phyloP scores from a whole-genome alignment of 2,888 invertebrate species.

The Anticlea derivata region DNA sequence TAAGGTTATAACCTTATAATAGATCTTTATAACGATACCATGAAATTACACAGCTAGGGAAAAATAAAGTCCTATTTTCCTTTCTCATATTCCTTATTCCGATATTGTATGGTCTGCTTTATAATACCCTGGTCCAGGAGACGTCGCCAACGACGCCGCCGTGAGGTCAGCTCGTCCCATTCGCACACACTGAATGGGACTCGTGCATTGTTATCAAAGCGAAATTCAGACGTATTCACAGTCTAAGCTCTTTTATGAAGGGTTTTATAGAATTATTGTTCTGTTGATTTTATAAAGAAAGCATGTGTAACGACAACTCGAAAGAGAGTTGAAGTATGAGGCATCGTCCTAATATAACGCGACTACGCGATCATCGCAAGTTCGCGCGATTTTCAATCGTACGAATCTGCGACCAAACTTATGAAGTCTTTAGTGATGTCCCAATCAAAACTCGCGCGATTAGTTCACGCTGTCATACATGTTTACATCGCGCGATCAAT shows the following conservation, averaged over 20 bases:
- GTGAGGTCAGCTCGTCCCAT: constrained; percentile 30
- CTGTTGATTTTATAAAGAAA: background rate
- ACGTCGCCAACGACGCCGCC: constrained; percentile 1
- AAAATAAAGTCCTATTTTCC: background rate
- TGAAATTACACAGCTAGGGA: too few relatives aligned
- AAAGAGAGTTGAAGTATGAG: too few relatives aligned
- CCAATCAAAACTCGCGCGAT: too few relatives aligned
- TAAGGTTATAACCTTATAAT: too few relatives aligned
- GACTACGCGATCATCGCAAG: too few relatives aligned
- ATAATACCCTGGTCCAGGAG: constrained; percentile 4
- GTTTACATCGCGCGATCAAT: too few relatives aligned
- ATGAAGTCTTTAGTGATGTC: too few relatives aligned
- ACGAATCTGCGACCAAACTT: too few relatives aligned
- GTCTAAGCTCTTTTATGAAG: constrained; percentile 11
- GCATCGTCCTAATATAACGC: too few relatives aligned
- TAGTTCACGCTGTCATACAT: too few relatives aligned
- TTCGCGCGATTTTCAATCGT: too few relatives aligned
- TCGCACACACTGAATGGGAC: constrained; percentile 34
- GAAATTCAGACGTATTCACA: constrained; percentile 8
- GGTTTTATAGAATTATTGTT: constrained; percentile 3
- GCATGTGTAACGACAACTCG: background rate
- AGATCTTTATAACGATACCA: too few relatives aligned
- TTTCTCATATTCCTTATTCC: constrained; percentile 1
- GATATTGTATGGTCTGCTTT: constrained; percentile 5
- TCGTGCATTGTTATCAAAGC: constrained; percentile 32